phyloP scores from a whole-genome alignment of 2,888 invertebrate genomes.

The Xanthia icteritia region DNA sequence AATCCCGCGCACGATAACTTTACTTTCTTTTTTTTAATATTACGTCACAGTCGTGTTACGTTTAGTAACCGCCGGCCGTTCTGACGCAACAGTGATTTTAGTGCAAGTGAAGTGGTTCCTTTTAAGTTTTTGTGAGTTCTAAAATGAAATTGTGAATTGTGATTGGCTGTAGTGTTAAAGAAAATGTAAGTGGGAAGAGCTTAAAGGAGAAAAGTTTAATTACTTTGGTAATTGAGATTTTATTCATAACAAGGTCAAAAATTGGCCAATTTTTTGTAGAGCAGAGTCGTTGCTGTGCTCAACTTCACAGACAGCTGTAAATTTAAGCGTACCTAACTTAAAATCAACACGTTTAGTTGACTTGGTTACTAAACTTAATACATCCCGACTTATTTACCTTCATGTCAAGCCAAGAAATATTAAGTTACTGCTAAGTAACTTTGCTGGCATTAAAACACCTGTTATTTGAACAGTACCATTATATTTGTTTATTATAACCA shows the following conservation, averaged over 20 bases:
- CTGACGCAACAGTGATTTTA: conserved; percentile 64
- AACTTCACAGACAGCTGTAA: conserved; percentile 29
- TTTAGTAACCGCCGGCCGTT: conserved; percentile 66
- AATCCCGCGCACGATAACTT: conserved; percentile 72
- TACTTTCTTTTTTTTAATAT: conserved; percentile 76
- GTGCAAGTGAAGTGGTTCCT: conserved; percentile 63
- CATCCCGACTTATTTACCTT: neutral
- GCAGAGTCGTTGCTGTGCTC: neutral
- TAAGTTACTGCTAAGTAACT: conserved; percentile 2
- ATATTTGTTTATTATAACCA: no score
- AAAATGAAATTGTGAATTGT: conserved; percentile 68
- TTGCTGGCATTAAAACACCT: neutral
- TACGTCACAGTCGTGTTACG: conserved; percentile 70
- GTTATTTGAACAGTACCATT: conserved; percentile 6
- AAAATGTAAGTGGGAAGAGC: conserved; percentile 56
- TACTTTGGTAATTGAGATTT: neutral
- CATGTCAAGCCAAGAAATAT: neutral
- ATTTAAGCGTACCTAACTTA: neutral
- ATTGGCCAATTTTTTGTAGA: neutral
- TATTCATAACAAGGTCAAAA: neutral
- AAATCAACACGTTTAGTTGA: conserved; percentile 21
- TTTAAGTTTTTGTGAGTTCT: conserved; percentile 53
- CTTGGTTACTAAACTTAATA: neutral
- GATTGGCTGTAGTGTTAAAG: conserved; percentile 35
- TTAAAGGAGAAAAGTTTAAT: neutral